Evolutionary conservation across 2,113 vertebrate species (phyloP), one percentile per base, ranked within the genome.

Genomic region (Etia nguti): DNA sequence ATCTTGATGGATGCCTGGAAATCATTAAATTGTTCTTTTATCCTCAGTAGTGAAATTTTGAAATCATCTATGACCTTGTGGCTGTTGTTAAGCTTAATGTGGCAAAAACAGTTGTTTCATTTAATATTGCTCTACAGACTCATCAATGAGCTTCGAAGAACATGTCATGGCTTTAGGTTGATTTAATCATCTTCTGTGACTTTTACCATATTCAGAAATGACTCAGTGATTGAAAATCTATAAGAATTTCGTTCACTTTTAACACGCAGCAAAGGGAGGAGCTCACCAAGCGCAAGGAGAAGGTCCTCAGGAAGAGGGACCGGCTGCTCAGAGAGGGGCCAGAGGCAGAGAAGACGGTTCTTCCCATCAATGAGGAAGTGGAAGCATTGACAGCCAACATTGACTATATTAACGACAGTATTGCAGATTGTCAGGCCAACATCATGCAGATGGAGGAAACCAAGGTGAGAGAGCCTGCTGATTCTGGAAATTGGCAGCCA

Each of bases 401-500:
- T 0, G 98, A 99, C 93, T 99, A 99, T 91, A 98, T 99, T 93
- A 99, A 98, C 0, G 98, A 99, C 94, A 97, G 97, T 96, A 99
- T 99, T 65, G 97, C 97, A 0, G 98, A 99, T 94, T 99, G 98
- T 91, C 98, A 99, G 94, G 98, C 98, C 92, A 99, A 98, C 94
- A 99, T 99, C 86, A 97, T 99, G 97, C 98, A 99, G 96, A 98
- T 99, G 81, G 98, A 99, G 91, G 98, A 99, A 88, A 97, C 98
- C 80, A 99, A 99, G 97, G 98, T 98, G 59, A 65, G 43, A 26
- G 4, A 8, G 31, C 12, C 7, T 15, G 31, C 13, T 59, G 54
- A 24, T 43, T 31, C 10, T 75, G 43, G 24, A 20, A 75, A 75
- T 10, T 13, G 7, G 9, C 29, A 29, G 38, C 16, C 24, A 50